A percentile compares a stretch with the other conserved stretches of the same genome.
Conservation (phyloP, 53 echinoderm and acorn worm species). For the Hippasteria phrygiana region DNA sequence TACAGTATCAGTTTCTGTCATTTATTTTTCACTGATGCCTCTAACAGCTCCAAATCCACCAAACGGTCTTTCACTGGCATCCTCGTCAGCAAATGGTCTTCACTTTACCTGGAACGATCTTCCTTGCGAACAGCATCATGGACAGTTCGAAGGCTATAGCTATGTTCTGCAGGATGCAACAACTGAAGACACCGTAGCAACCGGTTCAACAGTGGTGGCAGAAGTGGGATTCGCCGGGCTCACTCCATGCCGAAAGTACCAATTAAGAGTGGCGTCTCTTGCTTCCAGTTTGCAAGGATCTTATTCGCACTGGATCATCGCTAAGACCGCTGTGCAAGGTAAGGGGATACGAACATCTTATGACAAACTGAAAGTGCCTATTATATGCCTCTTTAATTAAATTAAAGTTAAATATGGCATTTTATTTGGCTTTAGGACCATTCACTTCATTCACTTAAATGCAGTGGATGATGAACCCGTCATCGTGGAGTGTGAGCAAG, state of each 20-base stretch:
- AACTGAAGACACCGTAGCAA: slow-evolving; percentile 3
- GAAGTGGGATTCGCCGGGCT: slow-evolving; percentile 37
- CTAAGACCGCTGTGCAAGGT: slow-evolving; percentile 27
- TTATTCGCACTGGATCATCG: not conserved
- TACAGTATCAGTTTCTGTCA: too few relatives aligned
- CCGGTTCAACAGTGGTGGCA: not conserved
- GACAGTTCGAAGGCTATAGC: slow-evolving; percentile 25
- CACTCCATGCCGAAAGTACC: not conserved
- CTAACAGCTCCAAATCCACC: slow-evolving; percentile 35
- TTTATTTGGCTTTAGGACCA: too few relatives aligned
- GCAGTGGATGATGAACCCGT: not conserved
- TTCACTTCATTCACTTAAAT: too few relatives aligned
- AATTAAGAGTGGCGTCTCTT: slow-evolving; percentile 11
- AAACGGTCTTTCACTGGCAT: not conserved
- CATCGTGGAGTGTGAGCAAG: not conserved
- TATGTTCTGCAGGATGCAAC: not conserved
- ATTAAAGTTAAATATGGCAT: too few relatives aligned
- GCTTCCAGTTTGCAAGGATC: slow-evolving; percentile 16
- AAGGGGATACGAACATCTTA: not conserved
- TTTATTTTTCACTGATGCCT: not conserved
- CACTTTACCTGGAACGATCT: slow-evolving; percentile 38
- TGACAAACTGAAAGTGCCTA: not conserved
- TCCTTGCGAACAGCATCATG: slow-evolving; percentile 17
- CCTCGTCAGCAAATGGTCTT: not conserved
- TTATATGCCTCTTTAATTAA: not conserved